A percentile compares a stretch with the other conserved stretches of the same genome.
Evolutionary conservation across 2,113 vertebrate genomes (phyloP).

Genomic region (Indicator maculatus): DNA sequence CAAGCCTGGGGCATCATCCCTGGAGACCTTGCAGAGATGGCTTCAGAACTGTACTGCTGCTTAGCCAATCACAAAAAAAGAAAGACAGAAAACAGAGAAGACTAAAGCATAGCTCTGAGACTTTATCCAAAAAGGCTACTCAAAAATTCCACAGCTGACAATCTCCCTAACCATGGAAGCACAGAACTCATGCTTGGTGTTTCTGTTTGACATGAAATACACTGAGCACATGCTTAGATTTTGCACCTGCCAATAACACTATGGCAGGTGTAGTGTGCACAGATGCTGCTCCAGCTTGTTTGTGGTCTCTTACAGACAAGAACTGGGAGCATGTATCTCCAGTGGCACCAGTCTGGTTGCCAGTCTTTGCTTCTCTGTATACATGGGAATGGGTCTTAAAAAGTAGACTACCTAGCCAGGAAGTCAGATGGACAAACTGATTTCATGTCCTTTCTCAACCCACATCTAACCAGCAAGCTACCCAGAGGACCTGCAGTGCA

Average conservation of each 20-base stretch:
- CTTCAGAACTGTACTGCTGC: neutral
- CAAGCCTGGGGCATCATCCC: neutral
- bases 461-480: neutral
- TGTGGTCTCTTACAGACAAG: neutral
- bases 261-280: accelerated
- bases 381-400: neutral
- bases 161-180: neutral
- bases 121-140: neutral
- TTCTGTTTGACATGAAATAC: neutral
- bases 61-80: neutral
- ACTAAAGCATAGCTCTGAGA: neutral
- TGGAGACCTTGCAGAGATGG: neutral
- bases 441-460: neutral
- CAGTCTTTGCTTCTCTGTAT: neutral
- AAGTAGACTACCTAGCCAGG: neutral
- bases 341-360: neutral
- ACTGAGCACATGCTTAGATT: neutral
- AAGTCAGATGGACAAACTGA: neutral
- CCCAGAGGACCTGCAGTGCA: neutral
- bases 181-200: accelerated
- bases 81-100: neutral
- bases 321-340: neutral
- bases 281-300: neutral
- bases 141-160: neutral
- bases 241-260: neutral